phyloP scores from a whole-genome alignment of 1,140 invertebrate species.

The Lordiphosa clarofinis region DNA sequence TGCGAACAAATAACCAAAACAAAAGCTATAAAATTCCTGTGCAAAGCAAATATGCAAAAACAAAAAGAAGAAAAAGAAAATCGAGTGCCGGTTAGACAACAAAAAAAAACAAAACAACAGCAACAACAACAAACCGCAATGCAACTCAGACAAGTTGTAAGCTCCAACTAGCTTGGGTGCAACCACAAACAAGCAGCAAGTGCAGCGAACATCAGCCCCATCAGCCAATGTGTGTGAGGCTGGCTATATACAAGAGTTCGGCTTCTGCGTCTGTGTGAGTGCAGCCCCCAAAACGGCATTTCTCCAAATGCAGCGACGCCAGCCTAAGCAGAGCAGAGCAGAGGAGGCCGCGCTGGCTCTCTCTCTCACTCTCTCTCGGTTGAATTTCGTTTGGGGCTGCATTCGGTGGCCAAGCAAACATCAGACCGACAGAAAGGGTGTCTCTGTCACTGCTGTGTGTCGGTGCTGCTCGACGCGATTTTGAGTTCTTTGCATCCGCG shows the following conservation, averaged over 20 bases:
- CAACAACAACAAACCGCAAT: slow-evolving; percentile 13
- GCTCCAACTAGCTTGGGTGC: slow-evolving; percentile 3
- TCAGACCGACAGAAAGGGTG: slow-evolving; percentile 15
- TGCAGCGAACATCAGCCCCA: slow-evolving; percentile 45
- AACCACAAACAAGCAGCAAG: slow-evolving; percentile 28
- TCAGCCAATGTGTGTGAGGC: slow-evolving; percentile 73
- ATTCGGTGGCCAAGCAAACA: slow-evolving; percentile 33
- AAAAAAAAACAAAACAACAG: slow-evolving; percentile 8
- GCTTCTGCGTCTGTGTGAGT: slow-evolving; percentile 19
- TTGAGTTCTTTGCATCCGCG: slow-evolving; percentile 74
- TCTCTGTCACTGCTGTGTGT: slow-evolving; percentile 16
- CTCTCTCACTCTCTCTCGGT: slow-evolving; percentile 51
- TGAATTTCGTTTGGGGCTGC: slow-evolving; percentile 50
- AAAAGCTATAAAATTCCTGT: slow-evolving; percentile 39
- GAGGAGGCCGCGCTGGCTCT: slow-evolving; percentile 12
- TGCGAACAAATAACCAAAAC: slow-evolving; percentile 55
- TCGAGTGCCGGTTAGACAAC: background rate
- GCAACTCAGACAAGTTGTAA: slow-evolving; percentile 43
- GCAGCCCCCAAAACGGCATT: slow-evolving; percentile 66
- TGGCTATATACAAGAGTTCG: slow-evolving; percentile 61
- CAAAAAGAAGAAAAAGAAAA: slow-evolving; percentile 22
- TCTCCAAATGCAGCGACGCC: slow-evolving; percentile 69
- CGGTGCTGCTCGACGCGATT: slow-evolving; percentile 43
- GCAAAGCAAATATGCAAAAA: slow-evolving; percentile 11
- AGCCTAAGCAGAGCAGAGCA: slow-evolving; percentile 9